Evolutionary conservation across 2,888 invertebrate genomes (phyloP), one percentile per base, ranked within the genome.

Genomic region (Tiliacea aurago): DNA sequence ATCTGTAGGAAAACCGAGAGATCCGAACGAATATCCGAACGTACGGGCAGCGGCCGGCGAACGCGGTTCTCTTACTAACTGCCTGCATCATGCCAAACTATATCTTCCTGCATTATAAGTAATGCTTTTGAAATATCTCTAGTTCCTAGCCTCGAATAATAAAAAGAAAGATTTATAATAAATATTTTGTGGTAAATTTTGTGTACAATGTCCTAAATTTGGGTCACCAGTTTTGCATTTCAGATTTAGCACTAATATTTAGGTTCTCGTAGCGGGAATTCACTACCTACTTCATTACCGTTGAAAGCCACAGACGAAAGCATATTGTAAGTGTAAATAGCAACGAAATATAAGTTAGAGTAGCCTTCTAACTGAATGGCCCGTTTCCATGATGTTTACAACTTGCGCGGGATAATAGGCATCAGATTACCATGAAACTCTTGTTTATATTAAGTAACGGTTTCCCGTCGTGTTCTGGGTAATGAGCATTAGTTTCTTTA

Each of bases 1-100:
- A 87, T 91, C 88, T 86, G 87, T 85, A 86, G 87, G 88, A 81
- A 84, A 86, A 84, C 78, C 80, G 81, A 70, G 79, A 79, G 82
- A 83, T 80, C 77, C 80, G 76, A 86, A 83, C 81, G 80, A 81
- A 84, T 85, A 88, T 86, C 81, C 78, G 78, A 77, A 86, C 67
- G 68, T 61, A 72, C 65, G 70, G 53, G 55, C 64, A 66, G 73
- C 70, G 73, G 70, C 53, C 67, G 68, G 69, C 67, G 81, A 73
- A 76, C 71, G 71, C 72, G 75, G 58, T 63, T 69, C 70, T 65
- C 70, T 37, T 71, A 75, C 84, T 69, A 80, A 80, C 83, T 83
- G 80, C 75, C 69, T 80, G 71, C 70, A 75, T 63, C 49, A 69
- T 55, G 71, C 80, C 80, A 62, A 80, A 70, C 80, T 76, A 73